A percentile compares a stretch with the other conserved stretches of the same genome.
Conservation (phyloP, 2,113 vertebrate species). For the Heterotis niloticus region DNA sequence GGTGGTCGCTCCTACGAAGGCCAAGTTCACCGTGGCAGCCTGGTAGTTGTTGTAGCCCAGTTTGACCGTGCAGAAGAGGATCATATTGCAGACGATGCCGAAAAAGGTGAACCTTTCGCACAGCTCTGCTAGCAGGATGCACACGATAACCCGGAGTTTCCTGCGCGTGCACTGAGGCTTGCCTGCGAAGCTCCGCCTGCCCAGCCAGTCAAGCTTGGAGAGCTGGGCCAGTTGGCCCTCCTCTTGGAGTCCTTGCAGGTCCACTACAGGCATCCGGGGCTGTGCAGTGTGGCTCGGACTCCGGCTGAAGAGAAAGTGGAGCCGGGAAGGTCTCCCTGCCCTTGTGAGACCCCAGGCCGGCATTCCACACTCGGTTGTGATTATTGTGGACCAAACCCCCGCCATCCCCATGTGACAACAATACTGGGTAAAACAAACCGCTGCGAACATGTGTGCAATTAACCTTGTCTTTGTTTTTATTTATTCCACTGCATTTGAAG, state of each 20-base stretch:
- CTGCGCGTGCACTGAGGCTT: constrained; percentile 40
- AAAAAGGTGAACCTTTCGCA: constrained; percentile 85
- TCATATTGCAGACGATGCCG: constrained; percentile 86
- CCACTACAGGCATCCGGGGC: constrained; percentile 49
- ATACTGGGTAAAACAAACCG: constrained; percentile 16
- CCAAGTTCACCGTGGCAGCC: constrained; percentile 77
- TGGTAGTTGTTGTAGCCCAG: constrained; percentile 76
- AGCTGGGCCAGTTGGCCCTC: constrained; percentile 24
- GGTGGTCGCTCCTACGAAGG: constrained; percentile 78
- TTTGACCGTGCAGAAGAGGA: constrained; percentile 81
- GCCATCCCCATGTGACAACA: constrained; percentile 16
- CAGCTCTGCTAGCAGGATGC: constrained; percentile 80
- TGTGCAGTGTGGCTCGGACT: constrained; percentile 23
- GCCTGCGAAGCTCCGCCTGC: background rate
- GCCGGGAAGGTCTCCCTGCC: background rate
- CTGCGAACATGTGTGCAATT: background rate
- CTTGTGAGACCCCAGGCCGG: constrained; percentile 25
- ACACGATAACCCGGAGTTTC: constrained; percentile 70
- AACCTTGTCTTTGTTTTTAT: background rate
- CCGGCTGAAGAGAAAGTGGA: constrained; percentile 23
- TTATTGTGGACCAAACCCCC: constrained; percentile 16
- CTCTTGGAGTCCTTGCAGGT: constrained; percentile 35
- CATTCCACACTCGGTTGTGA: constrained; percentile 54
- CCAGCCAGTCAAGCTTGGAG: constrained; percentile 4
- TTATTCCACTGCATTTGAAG: background rate